Percentiles rank a stretch among this genome's conserved stretches.
phyloP scores from a whole-genome alignment of 2,797 vertebrate genomes.

The Eutrigla gurnardus region DNA sequence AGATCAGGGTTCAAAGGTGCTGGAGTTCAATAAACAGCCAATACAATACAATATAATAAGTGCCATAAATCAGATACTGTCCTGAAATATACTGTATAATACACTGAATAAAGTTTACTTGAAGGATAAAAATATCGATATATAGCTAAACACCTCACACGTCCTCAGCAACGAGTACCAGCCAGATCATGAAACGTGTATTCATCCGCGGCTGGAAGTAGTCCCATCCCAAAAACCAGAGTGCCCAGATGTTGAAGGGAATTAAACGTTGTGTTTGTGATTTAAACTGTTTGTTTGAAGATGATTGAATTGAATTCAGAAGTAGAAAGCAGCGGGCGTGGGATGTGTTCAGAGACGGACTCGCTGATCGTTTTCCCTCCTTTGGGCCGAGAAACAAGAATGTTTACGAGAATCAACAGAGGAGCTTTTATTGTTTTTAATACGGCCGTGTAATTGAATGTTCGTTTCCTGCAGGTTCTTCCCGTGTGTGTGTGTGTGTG shows the following conservation, averaged over 20 bases:
- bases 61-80: not conserved
- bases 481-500: conserved; percentile 10
- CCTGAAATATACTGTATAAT: not conserved
- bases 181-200: not conserved
- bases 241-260: not conserved
- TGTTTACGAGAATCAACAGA: not conserved
- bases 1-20: not conserved
- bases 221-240: not conserved
- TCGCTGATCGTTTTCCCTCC: not conserved
- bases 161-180: not conserved
- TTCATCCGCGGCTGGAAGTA: not conserved
- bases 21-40: not conserved
- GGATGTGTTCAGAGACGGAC: too few species aligned
- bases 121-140: not conserved
- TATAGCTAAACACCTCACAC: not conserved
- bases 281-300: not conserved
- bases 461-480: not conserved
- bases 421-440: not conserved
- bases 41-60: not conserved
- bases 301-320: not conserved
- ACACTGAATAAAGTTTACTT: not conserved
- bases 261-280: not conserved
- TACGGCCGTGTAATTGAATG: not conserved
- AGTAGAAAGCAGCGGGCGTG: not conserved
- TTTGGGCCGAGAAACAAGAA: not conserved